Conservation (phyloP, 2,113 vertebrate species). For the Misgurnus anguillicaudatus region DNA sequence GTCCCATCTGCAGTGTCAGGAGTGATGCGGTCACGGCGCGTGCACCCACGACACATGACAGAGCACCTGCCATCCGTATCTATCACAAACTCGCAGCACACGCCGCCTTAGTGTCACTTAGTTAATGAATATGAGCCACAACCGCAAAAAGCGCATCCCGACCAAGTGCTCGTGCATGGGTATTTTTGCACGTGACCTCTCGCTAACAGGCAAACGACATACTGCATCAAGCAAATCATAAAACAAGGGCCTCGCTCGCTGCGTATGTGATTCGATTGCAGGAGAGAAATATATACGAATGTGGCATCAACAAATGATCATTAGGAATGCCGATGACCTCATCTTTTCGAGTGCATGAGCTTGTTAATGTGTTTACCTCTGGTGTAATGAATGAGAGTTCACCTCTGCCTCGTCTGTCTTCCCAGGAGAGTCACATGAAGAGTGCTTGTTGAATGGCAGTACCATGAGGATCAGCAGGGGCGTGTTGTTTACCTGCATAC, state of each 20-base stretch:
- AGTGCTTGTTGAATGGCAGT: background rate
- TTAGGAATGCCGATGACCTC: conserved; percentile 42
- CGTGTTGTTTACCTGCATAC: background rate
- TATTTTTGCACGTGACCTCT: background rate
- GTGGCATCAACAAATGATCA: conserved; percentile 29
- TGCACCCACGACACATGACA: conserved; percentile 50
- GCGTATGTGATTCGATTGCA: conserved; percentile 36
- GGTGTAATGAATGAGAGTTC: conserved; percentile 31
- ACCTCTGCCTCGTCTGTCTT: background rate
- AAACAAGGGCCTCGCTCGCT: conserved; percentile 13
- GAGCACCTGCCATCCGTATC: conserved; percentile 52
- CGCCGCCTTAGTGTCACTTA: conserved; percentile 22
- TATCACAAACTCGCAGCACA: conserved; percentile 33
- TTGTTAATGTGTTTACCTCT: conserved; percentile 14
- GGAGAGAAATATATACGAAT: conserved; percentile 12
- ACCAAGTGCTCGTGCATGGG: background rate
- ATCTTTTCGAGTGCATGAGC: conserved; percentile 2
- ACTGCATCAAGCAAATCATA: conserved; percentile 28
- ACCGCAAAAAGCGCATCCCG: conserved; percentile 36
- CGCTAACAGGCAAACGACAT: conserved; percentile 5
- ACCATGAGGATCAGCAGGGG: background rate
- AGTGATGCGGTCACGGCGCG: conserved; percentile 45
- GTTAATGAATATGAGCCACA: conserved; percentile 49
- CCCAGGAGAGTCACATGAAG: background rate
- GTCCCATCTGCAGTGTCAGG: conserved; percentile 49